Percentiles rank a stretch among this genome's conserved stretches.
phyloP scores from a whole-genome alignment of 2,797 vertebrate genomes.

The Sitta carolinensis region DNA sequence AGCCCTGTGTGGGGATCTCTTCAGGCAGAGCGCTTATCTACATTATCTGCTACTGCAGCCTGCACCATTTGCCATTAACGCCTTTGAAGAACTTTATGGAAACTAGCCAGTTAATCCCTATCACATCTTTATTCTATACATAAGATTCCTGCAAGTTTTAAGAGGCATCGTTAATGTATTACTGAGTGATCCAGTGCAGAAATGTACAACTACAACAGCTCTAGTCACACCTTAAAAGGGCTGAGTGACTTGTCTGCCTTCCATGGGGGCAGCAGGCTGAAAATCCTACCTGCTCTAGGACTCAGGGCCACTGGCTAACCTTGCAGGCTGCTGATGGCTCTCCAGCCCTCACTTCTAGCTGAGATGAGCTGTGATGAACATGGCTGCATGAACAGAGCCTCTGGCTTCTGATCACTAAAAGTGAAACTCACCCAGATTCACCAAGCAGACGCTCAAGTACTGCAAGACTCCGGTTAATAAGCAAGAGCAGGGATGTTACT shows the following conservation, averaged over 20 bases:
- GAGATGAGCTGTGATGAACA: not conserved
- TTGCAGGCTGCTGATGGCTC: not conserved
- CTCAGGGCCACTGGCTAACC: not conserved
- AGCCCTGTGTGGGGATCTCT: not conserved
- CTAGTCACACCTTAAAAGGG: not conserved
- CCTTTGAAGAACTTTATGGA: not conserved
- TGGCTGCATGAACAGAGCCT: not conserved
- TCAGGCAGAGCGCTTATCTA: not conserved
- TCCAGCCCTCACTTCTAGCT: not conserved
- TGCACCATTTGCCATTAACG: not conserved
- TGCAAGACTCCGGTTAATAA: not conserved
- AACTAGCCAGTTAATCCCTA: not conserved
- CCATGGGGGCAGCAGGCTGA: not conserved
- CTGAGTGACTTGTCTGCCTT: not conserved
- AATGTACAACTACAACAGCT: not conserved
- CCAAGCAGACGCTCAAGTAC: constrained; percentile 15
- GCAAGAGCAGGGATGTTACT: constrained; percentile 23
- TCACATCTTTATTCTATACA: not conserved
- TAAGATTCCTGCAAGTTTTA: not conserved
- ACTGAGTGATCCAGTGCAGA: not conserved
- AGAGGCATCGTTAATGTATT: not conserved
- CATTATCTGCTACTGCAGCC: not conserved
- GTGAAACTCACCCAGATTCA: constrained; percentile 18
- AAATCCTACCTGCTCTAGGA: not conserved
- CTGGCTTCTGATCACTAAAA: constrained; percentile 12